Percentiles rank a stretch among this genome's conserved stretches.
Conservation (phyloP, 1,140 invertebrate genomes). For the Papilio polytes region DNA sequence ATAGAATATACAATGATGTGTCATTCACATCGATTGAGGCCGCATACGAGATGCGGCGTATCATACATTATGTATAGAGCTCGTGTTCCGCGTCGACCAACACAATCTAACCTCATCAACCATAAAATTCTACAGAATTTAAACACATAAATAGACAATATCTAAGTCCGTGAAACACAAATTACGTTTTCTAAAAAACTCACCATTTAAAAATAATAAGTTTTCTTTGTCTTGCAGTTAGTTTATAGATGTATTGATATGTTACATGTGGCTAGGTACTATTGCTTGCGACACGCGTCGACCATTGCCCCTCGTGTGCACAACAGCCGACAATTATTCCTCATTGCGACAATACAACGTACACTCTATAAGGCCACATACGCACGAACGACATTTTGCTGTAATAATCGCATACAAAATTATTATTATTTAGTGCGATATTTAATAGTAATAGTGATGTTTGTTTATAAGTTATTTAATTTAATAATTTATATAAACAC, state of each 20-base stretch:
- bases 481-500: not conserved
- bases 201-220: slow-evolving; percentile 39
- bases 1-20: slow-evolving; percentile 82
- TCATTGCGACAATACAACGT: slow-evolving; percentile 59
- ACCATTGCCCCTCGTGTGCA: slow-evolving; percentile 60
- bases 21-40: slow-evolving; percentile 82
- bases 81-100: slow-evolving; percentile 56
- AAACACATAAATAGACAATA: not conserved
- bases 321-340: slow-evolving; percentile 63
- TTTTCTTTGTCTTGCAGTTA: slow-evolving; percentile 40
- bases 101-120: not conserved
- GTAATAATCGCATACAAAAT: not conserved
- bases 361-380: slow-evolving; percentile 46
- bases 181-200: slow-evolving; percentile 10
- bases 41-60: slow-evolving; percentile 77
- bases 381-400: slow-evolving; percentile 13
- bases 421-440: not conserved
- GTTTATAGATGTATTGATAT: slow-evolving; percentile 54
- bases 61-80: slow-evolving; percentile 79
- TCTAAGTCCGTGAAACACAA: not conserved
- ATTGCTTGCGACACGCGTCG: slow-evolving; percentile 57
- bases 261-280: slow-evolving; percentile 46
- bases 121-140: not conserved
- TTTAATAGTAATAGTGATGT: not conserved
- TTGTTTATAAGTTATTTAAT: not conserved